These are phyloP conservation scores for Amphimedon queenslandica DNA, from an alignment of 37 sponge, comb jelly and placozoan species.

Conservation along the genomic window DNA sequence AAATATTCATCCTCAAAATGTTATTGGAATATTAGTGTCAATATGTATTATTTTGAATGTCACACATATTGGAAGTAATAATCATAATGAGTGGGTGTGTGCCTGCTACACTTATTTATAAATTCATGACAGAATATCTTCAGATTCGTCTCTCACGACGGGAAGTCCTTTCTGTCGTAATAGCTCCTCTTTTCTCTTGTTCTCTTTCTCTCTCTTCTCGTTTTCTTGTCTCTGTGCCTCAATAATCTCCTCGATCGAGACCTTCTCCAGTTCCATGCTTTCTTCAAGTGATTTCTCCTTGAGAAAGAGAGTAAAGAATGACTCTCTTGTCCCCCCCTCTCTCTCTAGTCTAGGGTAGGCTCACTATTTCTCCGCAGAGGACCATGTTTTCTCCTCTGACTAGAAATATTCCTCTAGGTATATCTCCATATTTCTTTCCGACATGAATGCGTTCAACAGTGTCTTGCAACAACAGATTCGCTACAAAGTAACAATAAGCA, in stretches of 20 bases:
- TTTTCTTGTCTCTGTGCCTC: slow-evolving; percentile 70
- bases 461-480: slow-evolving; percentile 88
- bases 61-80: too few species aligned
- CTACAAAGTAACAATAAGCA: too few species aligned
- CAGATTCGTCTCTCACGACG: background rate
- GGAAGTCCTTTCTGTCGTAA: slow-evolving; percentile 22
- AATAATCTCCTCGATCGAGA: slow-evolving; percentile 79
- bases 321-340: background rate
- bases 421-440: slow-evolving; percentile 91
- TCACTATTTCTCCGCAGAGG: slow-evolving; percentile 92
- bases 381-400: slow-evolving; percentile 95
- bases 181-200: slow-evolving; percentile 31
- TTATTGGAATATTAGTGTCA: too few species aligned
- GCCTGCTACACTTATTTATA: background rate
- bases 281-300: slow-evolving; percentile 52
- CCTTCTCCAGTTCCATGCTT: slow-evolving; percentile 31
- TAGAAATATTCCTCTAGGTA: slow-evolving; percentile 90
- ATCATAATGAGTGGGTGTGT: too few species aligned
- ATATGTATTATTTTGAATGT: too few species aligned
- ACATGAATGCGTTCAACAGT: slow-evolving; percentile 95
- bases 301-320: background rate
- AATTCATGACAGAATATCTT: background rate
- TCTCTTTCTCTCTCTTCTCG: slow-evolving; percentile 41
- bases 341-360: slow-evolving; percentile 10
- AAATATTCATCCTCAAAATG: too few species aligned